Evolutionary conservation across 2,113 vertebrate species (phyloP).

Genomic region (Fukomys damarensis): DNA sequence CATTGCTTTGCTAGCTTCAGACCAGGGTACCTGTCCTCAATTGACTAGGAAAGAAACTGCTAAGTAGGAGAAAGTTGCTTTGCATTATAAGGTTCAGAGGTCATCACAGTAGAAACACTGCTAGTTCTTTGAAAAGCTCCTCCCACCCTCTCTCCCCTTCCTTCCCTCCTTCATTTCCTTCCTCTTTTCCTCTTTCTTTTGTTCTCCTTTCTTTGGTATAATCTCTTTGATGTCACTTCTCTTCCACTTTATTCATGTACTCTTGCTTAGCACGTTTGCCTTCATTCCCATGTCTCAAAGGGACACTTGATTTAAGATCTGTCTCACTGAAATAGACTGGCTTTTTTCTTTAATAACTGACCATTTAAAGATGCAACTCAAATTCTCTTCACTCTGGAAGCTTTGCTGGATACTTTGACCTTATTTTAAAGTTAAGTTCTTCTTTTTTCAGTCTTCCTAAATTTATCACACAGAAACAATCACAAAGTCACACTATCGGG

Average conservation of each 20-base stretch:
- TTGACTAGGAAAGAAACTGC: conserved; percentile 39
- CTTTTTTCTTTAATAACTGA: background rate
- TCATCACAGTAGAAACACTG: conserved; percentile 5
- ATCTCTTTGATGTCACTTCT: background rate
- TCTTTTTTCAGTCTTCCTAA: conserved; percentile 15
- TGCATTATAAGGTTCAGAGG: conserved; percentile 47
- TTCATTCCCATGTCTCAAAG: background rate
- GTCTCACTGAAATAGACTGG: background rate
- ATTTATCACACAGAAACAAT: background rate
- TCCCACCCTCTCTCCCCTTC: background rate
- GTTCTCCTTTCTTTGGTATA: background rate
- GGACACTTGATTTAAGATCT: background rate
- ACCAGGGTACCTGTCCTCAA: conserved; percentile 23
- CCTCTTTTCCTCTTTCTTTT: background rate
- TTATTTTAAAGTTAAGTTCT: background rate
- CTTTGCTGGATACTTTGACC: background rate
- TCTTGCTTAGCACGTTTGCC: background rate
- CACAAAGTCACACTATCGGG: background rate
- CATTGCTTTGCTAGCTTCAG: conserved; percentile 67
- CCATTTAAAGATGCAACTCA: background rate
- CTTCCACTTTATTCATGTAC: background rate
- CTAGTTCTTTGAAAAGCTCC: conserved; percentile 46
- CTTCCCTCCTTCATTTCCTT: background rate
- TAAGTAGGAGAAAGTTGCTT: conserved; percentile 37
- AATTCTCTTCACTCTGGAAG: conserved; percentile 14